Percentiles rank a stretch among this genome's conserved stretches.
Evolutionary conservation across 2,888 invertebrate species (phyloP).

Genomic region (Diplazon laetatorius): DNA sequence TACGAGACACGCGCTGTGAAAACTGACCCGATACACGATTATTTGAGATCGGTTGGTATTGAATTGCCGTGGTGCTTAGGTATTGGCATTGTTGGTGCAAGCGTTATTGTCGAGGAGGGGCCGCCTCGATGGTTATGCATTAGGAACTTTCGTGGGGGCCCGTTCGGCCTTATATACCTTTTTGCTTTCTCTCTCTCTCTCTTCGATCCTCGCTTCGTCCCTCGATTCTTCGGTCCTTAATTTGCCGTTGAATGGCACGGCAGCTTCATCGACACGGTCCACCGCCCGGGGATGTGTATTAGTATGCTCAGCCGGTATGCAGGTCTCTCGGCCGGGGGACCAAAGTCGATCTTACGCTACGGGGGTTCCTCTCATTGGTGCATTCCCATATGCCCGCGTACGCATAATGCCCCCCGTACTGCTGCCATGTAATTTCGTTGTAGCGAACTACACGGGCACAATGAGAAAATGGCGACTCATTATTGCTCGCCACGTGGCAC

Average conservation of each 20-base stretch:
- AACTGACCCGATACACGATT: conserved; percentile 20
- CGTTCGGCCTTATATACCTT: conserved; percentile 44
- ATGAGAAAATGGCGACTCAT: conserved; percentile 61
- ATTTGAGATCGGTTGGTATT: conserved; percentile 37
- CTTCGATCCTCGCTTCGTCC: conserved; percentile 43
- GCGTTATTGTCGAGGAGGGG: conserved; percentile 60
- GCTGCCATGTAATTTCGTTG: neutral
- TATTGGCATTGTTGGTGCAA: conserved; percentile 60
- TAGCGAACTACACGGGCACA: conserved; percentile 28
- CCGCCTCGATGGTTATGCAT: conserved; percentile 50
- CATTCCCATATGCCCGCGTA: conserved; percentile 27
- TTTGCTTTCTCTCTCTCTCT: conserved; percentile 39
- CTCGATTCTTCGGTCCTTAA: conserved; percentile 44
- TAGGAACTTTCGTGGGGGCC: conserved; percentile 31
- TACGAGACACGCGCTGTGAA: too few species aligned
- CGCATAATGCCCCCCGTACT: too few species aligned
- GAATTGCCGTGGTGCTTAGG: conserved; percentile 11
- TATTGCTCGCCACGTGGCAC: conserved; percentile 63
- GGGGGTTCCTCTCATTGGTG: conserved; percentile 53
- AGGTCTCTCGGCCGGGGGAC: neutral
- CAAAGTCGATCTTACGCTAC: conserved; percentile 56
- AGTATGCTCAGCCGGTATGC: neutral
- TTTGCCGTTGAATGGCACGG: neutral
- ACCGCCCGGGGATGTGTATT: conserved; percentile 54
- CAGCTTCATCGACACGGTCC: conserved; percentile 62